Evolutionary conservation across 2,113 vertebrate species (phyloP), one percentile per base, ranked within the genome.

Genomic region (Beaufortia kweichowensis): DNA sequence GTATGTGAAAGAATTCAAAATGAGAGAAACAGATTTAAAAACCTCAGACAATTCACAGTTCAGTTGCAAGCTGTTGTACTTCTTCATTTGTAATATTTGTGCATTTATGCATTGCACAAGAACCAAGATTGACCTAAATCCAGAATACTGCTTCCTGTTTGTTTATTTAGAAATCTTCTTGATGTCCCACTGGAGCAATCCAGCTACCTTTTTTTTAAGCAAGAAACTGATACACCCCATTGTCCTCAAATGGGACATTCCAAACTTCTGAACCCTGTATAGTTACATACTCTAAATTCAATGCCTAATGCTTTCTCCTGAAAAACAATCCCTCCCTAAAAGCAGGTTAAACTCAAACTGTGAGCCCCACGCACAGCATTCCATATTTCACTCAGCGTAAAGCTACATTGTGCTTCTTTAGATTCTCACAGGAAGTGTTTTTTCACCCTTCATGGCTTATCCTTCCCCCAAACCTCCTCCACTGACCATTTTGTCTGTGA

Each of bases 311-410:
- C 35, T 56, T 75, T 83, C 24, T 79, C 53, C 69, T 71, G 57
- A 74, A 79, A 75, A 77, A 64, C 53, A 75, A 48, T 79, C 64
- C 68, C 67, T 65, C 41, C 69, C 61, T 66, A 78, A 80, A 74
- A n/a, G 26, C 46, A 55, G 67, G 55, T 72, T 78, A 33, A 55
- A n/a, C 39, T 75, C 75, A 64, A 29, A 73, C 76, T 74, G 77
- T 73, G 79, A 75, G 29, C 66, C 29, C 43, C 48, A 56, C 60
- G 48, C 77, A 21, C 23, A 73, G 75, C 53, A 65, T 75, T 75
- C 75, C 55, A 72, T 77, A 79, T 84, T 82, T 84, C 79, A 84
- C 68, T 68, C 65, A 48, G 66, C 66, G 66, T 76, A 75, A 50
- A 79, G 50, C 53, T 41, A 48, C 56, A 68, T 69, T 68, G 33